A percentile compares a stretch with the other conserved stretches of the same genome.
phyloP scores from a whole-genome alignment of 2,888 invertebrate species.

The Dryocosmus kuriphilus region DNA sequence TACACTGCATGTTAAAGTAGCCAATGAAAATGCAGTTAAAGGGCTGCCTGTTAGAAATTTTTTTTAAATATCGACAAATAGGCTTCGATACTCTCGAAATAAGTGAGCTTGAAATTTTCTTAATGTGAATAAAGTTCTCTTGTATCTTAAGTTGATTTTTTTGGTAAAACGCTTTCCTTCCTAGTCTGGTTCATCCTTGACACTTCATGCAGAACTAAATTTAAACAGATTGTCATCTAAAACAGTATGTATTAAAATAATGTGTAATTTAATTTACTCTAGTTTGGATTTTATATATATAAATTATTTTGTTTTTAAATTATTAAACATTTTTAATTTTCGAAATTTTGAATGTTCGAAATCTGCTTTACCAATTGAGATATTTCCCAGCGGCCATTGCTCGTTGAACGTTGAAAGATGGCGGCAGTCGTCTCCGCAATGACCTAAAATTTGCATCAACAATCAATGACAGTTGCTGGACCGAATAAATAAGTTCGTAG shows the following conservation, averaged over 20 bases:
- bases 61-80: constrained; percentile 7
- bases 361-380: not conserved
- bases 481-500: not conserved
- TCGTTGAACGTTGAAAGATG: constrained; percentile 42
- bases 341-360: not conserved
- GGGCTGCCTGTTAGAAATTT: constrained; percentile 10
- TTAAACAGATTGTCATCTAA: too few relatives aligned
- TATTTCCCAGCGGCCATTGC: not conserved
- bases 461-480: constrained; percentile 31
- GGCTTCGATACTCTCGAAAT: not conserved
- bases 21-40: not conserved
- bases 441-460: constrained; percentile 20
- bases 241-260: not conserved
- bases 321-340: not conserved
- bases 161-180: constrained; percentile 13
- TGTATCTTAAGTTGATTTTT: constrained; percentile 1
- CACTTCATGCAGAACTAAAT: too few relatives aligned
- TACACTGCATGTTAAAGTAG: constrained; percentile 9
- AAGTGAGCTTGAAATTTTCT: constrained; percentile 25
- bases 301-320: too few relatives aligned
- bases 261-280: not conserved
- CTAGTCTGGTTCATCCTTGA: not conserved
- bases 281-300: not conserved
- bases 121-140: constrained; percentile 29
- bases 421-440: constrained; percentile 40